A percentile compares a stretch with the other conserved stretches of the same genome.
Evolutionary conservation across 2,888 invertebrate species (phyloP).

Genomic region (Glyphotaelius pellucidus): DNA sequence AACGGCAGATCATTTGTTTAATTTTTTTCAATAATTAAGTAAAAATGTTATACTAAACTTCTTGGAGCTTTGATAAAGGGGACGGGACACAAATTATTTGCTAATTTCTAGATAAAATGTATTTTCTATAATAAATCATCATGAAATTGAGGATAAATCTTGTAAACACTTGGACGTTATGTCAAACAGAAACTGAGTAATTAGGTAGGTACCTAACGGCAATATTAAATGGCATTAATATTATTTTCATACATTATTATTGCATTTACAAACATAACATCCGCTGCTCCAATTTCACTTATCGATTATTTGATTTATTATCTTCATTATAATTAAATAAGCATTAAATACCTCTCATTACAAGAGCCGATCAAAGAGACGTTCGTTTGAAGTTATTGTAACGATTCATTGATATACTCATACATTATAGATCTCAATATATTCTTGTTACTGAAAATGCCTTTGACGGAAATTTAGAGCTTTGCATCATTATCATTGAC

Average conservation of each 20-base stretch:
- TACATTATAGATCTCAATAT: no score
- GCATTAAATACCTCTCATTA: neutral
- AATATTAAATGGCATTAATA: neutral
- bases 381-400: neutral
- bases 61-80: neutral
- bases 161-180: neutral
- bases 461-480: no score
- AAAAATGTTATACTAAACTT: no score
- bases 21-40: no score
- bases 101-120: neutral
- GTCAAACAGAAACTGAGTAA: neutral
- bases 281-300: conserved; percentile 2
- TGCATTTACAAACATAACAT: neutral
- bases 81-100: neutral
- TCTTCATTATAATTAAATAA: neutral
- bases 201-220: neutral
- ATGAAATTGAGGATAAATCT: neutral
- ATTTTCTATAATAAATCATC: neutral
- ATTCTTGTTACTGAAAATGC: no score
- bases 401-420: neutral
- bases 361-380: neutral
- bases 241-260: neutral
- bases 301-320: neutral
- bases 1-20: no score
- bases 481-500: no score